Conservation (phyloP, 2,888 invertebrate genomes). For the Microplitis manilae region DNA sequence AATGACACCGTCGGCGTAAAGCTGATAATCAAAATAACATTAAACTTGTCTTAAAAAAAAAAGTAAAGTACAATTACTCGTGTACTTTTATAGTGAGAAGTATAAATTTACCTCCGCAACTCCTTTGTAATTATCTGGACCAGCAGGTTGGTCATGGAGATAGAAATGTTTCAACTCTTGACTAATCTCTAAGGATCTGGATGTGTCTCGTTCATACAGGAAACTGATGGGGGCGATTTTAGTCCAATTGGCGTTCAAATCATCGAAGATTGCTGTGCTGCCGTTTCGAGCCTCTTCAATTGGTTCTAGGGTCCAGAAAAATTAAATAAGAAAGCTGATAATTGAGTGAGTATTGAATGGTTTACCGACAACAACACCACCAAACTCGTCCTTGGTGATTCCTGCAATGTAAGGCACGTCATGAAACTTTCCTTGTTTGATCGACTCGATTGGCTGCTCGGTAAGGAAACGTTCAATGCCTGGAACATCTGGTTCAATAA, state of each 20-base stretch:
- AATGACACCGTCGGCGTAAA: conserved; percentile 36
- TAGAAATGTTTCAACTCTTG: conserved; percentile 73
- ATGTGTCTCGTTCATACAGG: conserved; percentile 74
- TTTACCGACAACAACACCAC: conserved; percentile 77
- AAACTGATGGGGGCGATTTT: conserved; percentile 78
- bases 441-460: conserved; percentile 76
- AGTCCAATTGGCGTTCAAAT: conserved; percentile 77
- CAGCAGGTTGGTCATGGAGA: conserved; percentile 68
- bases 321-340: background rate
- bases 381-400: conserved; percentile 79
- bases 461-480: conserved; percentile 78
- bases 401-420: conserved; percentile 79
- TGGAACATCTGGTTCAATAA: conserved; percentile 77
- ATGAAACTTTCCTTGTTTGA: conserved; percentile 74
- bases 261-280: conserved; percentile 72
- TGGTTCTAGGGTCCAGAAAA: conserved; percentile 25
- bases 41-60: background rate
- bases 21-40: conserved; percentile 46
- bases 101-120: conserved; percentile 67
- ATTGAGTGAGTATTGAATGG: background rate
- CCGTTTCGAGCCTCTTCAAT: conserved; percentile 42
- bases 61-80: background rate
- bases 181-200: conserved; percentile 73
- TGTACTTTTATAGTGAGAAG: no score
- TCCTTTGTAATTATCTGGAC: conserved; percentile 66